Conservation (phyloP, 2,797 vertebrate species). For the Megalops cyprinoides region DNA sequence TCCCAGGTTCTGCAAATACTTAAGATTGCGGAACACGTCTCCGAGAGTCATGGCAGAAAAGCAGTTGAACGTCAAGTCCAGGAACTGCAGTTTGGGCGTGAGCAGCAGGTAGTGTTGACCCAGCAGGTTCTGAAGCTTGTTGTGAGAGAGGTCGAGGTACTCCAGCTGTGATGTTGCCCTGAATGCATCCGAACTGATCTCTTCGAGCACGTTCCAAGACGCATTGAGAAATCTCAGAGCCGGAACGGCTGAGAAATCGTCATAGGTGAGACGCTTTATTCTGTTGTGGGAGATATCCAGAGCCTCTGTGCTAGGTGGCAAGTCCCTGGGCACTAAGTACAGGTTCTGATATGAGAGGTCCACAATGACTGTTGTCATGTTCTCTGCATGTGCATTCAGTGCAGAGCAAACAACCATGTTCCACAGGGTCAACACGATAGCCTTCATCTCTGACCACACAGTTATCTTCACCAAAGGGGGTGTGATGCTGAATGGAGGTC, state of each 20-base stretch:
- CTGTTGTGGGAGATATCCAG: slow-evolving; percentile 82
- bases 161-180: slow-evolving; percentile 67
- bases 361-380: slow-evolving; percentile 35
- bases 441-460: slow-evolving; percentile 45
- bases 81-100: slow-evolving; percentile 57
- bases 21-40: slow-evolving; percentile 63
- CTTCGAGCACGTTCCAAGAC: slow-evolving; percentile 72
- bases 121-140: slow-evolving; percentile 67
- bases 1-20: slow-evolving; percentile 68
- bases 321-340: slow-evolving; percentile 66
- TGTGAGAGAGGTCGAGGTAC: slow-evolving; percentile 82
- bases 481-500: neutral
- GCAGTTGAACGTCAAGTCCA: slow-evolving; percentile 79
- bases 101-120: slow-evolving; percentile 66
- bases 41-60: slow-evolving; percentile 70
- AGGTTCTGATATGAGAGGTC: slow-evolving; percentile 67
- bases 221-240: slow-evolving; percentile 75
- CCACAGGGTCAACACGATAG: slow-evolving; percentile 41
- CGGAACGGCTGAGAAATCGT: slow-evolving; percentile 67
- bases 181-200: slow-evolving; percentile 70
- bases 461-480: neutral
- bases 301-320: slow-evolving; percentile 54
- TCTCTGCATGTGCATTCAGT: slow-evolving; percentile 18
- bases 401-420: slow-evolving; percentile 37
- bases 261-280: slow-evolving; percentile 66